These are phyloP conservation scores for Rhynchomys soricoides DNA, from an alignment of 2,113 vertebrate genomes.

Conservation along the genomic window DNA sequence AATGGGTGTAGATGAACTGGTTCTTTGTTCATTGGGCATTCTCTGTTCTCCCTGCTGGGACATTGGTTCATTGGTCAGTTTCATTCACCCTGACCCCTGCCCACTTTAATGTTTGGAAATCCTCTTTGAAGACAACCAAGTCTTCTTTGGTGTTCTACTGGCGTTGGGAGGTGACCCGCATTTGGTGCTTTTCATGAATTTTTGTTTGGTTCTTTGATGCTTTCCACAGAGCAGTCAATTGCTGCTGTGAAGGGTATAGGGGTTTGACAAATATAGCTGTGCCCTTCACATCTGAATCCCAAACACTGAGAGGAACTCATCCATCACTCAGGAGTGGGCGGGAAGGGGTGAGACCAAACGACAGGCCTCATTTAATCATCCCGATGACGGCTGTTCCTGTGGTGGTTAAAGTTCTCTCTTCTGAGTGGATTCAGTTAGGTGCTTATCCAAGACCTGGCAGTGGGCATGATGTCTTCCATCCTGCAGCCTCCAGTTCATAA, in stretches of 20 bases:
- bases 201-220: neutral
- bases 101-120: neutral
- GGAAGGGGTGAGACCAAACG: neutral
- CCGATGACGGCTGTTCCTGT: conserved; percentile 41
- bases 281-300: conserved; percentile 46
- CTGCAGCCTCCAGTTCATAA: neutral
- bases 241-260: conserved; percentile 20
- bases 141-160: neutral
- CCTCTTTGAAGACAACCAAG: neutral
- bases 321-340: conserved; percentile 15
- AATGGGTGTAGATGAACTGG: neutral
- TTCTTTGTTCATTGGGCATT: neutral
- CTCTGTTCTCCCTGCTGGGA: neutral
- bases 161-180: neutral
- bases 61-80: neutral
- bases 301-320: neutral
- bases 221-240: conserved; percentile 46
- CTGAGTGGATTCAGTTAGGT: neutral
- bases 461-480: fast-evolving
- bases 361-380: conserved; percentile 52
- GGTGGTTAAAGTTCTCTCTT: conserved; percentile 18
- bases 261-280: conserved; percentile 60
- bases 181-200: neutral
- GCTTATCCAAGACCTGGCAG: neutral
- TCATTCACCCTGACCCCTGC: neutral